Percentiles rank a stretch among this genome's conserved stretches.
These are phyloP conservation scores for Cynocephalus volans DNA, from an alignment of 2,113 vertebrate genomes.

Conservation along the genomic window DNA sequence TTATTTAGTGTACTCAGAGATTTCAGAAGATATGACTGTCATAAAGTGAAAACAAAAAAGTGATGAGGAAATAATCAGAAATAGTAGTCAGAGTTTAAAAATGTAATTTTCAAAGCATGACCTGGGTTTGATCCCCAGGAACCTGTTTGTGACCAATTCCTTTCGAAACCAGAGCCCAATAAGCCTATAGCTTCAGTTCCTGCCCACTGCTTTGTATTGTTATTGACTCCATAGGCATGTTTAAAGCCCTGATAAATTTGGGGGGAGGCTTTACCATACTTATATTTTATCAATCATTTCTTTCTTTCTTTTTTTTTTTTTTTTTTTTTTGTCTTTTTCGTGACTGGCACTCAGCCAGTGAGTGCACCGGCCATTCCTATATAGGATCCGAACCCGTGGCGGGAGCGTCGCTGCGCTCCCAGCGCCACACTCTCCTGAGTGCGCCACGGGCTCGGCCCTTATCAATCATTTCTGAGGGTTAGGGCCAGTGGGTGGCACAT, in stretches of 20 bases:
- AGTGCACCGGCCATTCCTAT: no score
- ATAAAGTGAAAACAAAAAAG: background rate
- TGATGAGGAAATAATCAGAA: background rate
- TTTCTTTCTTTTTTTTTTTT: no score
- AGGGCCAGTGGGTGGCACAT: background rate
- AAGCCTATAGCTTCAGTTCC: background rate
- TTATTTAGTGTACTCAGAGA: slow-evolving; percentile 11
- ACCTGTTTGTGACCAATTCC: background rate
- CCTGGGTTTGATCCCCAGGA: background rate
- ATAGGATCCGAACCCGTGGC: no score
- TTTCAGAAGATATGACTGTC: background rate
- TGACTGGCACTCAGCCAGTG: no score
- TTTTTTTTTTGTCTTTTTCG: no score
- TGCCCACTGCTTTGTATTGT: background rate
- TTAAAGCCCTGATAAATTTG: background rate
- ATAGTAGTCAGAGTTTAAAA: slow-evolving; percentile 18
- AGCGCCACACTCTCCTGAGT: no score
- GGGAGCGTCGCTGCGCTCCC: no score
- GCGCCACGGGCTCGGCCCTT: no score
- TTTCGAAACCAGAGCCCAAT: background rate
- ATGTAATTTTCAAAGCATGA: background rate
- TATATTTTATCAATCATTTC: background rate
- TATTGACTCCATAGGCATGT: background rate
- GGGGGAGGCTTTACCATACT: background rate
- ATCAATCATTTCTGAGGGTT: background rate